These are phyloP conservation scores for Chaetodon auriga DNA, from an alignment of 2,113 vertebrate genomes.

Conservation along the genomic window DNA sequence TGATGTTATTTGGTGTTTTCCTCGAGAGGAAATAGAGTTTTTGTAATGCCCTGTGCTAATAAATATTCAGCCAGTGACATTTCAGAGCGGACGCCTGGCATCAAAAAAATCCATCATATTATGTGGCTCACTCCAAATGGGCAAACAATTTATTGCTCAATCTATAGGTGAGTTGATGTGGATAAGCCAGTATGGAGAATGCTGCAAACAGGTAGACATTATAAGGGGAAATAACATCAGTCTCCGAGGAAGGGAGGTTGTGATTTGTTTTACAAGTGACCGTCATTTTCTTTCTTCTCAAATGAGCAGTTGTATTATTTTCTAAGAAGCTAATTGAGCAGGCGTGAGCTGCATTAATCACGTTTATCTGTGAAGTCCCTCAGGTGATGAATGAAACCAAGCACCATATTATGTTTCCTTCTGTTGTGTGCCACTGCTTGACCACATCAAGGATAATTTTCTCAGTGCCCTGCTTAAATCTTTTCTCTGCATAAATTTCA, in stretches of 20 bases:
- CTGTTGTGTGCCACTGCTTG: constrained; percentile 11
- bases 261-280: background rate
- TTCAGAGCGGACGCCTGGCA: constrained; percentile 40
- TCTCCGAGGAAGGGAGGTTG: background rate
- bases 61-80: constrained; percentile 65
- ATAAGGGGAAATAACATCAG: constrained; percentile 4
- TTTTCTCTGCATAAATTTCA: background rate
- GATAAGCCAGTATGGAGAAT: background rate
- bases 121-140: constrained; percentile 18
- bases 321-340: constrained; percentile 6
- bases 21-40: constrained; percentile 30
- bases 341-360: constrained; percentile 10
- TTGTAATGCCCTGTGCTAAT: constrained; percentile 34
- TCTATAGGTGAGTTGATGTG: constrained; percentile 8
- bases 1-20: constrained; percentile 41
- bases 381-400: constrained; percentile 19
- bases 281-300: background rate
- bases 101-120: constrained; percentile 43
- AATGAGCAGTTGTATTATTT: background rate
- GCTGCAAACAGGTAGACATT: constrained; percentile 8
- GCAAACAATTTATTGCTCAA: constrained; percentile 16
- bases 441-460: constrained; percentile 33
- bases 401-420: background rate
- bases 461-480: constrained; percentile 13
- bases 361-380: background rate